Conservation (phyloP, 2,888 invertebrate genomes). For the Caenorhabditis sp. region DNA sequence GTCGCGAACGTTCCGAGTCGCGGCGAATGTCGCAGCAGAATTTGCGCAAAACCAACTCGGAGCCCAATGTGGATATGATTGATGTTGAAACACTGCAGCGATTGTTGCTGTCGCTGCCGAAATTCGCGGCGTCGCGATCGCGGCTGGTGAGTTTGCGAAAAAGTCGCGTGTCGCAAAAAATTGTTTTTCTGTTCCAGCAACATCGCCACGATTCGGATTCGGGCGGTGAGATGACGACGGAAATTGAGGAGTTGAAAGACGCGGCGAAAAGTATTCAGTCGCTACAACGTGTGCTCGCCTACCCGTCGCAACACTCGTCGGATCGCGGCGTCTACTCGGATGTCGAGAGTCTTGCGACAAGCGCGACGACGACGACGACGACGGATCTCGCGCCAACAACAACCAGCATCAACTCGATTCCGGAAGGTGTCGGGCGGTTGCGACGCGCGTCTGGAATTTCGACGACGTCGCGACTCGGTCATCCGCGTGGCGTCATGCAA, state of each 20-base stretch:
- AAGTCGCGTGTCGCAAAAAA: background rate
- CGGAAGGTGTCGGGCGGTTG: too few relatives aligned
- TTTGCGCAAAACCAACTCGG: conserved; percentile 62
- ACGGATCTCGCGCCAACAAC: conserved; percentile 37
- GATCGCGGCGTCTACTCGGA: conserved; percentile 40
- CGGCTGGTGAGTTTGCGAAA: conserved; percentile 12
- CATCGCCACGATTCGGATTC: conserved; percentile 45
- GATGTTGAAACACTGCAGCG: conserved; percentile 53
- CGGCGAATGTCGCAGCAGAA: conserved; percentile 35
- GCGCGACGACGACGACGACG: conserved; percentile 34
- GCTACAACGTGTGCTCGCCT: conserved; percentile 59
- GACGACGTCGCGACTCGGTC: conserved; percentile 47
- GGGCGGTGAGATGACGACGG: conserved; percentile 57
- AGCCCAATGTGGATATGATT: conserved; percentile 62
- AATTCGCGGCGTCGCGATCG: conserved; percentile 23
- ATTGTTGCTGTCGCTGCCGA: conserved; percentile 44
- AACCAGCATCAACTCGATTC: too few relatives aligned
- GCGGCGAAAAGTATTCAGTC: conserved; percentile 67
- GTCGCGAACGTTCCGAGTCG: conserved; percentile 45
- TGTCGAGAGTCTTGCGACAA: conserved; percentile 16
- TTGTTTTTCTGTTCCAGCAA: conserved; percentile 1
- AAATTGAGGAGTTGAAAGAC: conserved; percentile 66
- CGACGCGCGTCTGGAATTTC: conserved; percentile 56
- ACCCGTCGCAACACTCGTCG: conserved; percentile 46
- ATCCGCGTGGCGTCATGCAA: conserved; percentile 69